phyloP scores from a whole-genome alignment of 2,797 vertebrate genomes.

The Fratercula arctica region DNA sequence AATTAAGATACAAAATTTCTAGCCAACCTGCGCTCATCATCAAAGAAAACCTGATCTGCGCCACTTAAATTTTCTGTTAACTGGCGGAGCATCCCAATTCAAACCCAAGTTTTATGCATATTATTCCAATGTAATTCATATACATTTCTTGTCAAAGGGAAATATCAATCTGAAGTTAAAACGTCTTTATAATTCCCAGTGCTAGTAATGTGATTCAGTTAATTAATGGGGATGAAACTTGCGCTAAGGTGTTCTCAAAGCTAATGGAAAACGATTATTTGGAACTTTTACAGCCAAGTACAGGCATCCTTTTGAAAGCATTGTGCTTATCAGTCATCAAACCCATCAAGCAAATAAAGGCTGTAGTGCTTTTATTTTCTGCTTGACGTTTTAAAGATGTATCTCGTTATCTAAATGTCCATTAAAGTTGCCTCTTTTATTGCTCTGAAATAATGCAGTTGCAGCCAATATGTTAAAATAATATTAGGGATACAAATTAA shows the following conservation, averaged over 20 bases:
- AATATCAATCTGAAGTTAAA: not conserved
- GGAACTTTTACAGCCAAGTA: not conserved
- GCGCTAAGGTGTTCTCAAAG: not conserved
- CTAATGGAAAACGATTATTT: not conserved
- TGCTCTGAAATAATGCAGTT: not conserved
- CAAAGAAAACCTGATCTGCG: not conserved
- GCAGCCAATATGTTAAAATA: not conserved
- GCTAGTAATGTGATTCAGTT: not conserved
- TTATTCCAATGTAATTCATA: not conserved
- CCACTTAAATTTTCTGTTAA: not conserved
- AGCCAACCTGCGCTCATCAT: not conserved
- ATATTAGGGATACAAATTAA: constrained; percentile 15
- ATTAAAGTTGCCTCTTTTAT: not conserved
- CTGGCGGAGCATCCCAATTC: not conserved
- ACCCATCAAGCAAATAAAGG: not conserved
- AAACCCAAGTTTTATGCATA: not conserved
- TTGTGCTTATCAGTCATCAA: not conserved
- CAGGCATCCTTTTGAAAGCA: not conserved
- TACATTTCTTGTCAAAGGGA: not conserved
- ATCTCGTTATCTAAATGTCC: constrained; percentile 15
- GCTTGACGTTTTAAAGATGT: not conserved
- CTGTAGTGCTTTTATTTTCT: not conserved
- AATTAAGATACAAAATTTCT: not conserved
- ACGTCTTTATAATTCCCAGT: not conserved
- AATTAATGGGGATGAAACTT: not conserved